Percentiles rank a stretch among this genome's conserved stretches.
Evolutionary conservation across 1,140 invertebrate genomes (phyloP).

Genomic region (Papilio polyxenes): DNA sequence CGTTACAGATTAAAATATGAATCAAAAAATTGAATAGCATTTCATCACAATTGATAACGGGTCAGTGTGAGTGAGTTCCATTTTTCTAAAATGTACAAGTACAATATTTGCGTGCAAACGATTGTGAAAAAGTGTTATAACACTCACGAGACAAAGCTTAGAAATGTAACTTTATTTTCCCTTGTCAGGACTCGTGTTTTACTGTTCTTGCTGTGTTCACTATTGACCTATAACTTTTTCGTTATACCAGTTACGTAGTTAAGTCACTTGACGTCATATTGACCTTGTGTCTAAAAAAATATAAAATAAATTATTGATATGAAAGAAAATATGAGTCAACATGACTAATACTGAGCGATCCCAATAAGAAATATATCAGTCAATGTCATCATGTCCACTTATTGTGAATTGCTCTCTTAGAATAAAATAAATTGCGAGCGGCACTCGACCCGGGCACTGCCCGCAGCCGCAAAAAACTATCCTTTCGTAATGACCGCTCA

Average conservation of each 20-base stretch:
- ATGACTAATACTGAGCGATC: constrained; percentile 32
- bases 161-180: no score
- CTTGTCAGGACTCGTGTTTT: no score
- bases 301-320: neutral
- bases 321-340: constrained; percentile 21
- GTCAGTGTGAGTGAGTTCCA: no score
- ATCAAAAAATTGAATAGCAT: neutral
- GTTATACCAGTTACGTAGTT: neutral
- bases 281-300: neutral
- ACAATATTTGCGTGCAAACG: no score
- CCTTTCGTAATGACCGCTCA: constrained; percentile 35
- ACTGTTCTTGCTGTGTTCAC: no score
- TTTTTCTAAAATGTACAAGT: no score
- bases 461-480: constrained; percentile 43
- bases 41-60: neutral
- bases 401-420: constrained; percentile 58
- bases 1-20: constrained; percentile 28
- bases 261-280: neutral
- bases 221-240: neutral
- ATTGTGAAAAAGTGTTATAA: no score
- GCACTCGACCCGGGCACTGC: constrained; percentile 44
- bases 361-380: constrained; percentile 39
- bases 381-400: constrained; percentile 59
- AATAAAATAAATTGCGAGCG: constrained; percentile 65
- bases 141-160: no score